Conservation (phyloP, 2,797 vertebrate genomes). For the Buceros bicornis region DNA sequence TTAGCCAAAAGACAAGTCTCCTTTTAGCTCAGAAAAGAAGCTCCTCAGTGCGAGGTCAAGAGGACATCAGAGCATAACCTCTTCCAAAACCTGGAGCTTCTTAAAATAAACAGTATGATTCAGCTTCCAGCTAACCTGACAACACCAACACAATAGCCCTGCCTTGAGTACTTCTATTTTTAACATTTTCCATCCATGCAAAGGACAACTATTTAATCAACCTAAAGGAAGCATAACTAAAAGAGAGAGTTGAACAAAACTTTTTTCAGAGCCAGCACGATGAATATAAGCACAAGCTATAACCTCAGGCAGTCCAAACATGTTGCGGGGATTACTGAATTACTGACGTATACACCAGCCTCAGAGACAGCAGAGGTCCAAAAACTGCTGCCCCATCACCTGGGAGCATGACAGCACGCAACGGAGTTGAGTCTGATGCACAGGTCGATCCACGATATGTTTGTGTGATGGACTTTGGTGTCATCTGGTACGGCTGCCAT, state of each 20-base stretch:
- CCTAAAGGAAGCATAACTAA: not conserved
- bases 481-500: not conserved
- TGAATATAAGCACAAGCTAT: not conserved
- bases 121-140: not conserved
- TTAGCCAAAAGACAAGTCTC: not conserved
- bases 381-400: not conserved
- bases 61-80: not conserved
- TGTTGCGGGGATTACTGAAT: not conserved
- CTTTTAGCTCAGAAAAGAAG: not conserved
- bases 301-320: not conserved
- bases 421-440: rapidly evolving
- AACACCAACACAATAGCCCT: constrained; percentile 35
- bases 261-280: not conserved
- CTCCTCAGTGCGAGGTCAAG: not conserved
- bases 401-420: not conserved
- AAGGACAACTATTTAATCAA: not conserved
- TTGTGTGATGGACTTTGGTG: not conserved
- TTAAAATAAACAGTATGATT: not conserved
- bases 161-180: constrained; percentile 40
- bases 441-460: rapidly evolving
- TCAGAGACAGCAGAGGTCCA: not conserved
- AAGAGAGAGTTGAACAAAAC: not conserved
- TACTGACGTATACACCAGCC: rapidly evolving
- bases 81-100: constrained; percentile 8
- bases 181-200: constrained; percentile 38